These are phyloP conservation scores for Amphipoea lucens DNA, from an alignment of 2,888 invertebrate genomes.

Conservation along the genomic window DNA sequence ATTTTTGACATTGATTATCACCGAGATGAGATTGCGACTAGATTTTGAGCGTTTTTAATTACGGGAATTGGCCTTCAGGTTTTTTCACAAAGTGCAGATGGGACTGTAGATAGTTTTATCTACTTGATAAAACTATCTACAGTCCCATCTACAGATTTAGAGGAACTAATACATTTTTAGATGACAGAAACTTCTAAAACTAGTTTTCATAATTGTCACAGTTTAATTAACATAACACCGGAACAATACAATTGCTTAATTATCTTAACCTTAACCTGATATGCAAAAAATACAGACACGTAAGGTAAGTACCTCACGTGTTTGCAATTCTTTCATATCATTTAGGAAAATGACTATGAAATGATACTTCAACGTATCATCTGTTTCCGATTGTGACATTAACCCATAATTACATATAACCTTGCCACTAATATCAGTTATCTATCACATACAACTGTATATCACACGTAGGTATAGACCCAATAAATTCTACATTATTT, in stretches of 20 bases:
- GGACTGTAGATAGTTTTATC: background rate
- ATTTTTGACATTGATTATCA: background rate
- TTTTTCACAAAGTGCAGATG: background rate
- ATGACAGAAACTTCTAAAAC: slow-evolving; percentile 7
- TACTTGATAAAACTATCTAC: too few species aligned
- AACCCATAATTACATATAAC: slow-evolving; percentile 15
- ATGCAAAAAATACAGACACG: slow-evolving; percentile 13
- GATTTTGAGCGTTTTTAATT: background rate
- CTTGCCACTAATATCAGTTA: slow-evolving; percentile 35
- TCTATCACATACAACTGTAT: slow-evolving; percentile 38
- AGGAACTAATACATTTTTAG: slow-evolving; percentile 9
- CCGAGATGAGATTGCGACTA: background rate
- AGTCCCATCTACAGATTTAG: slow-evolving; percentile 1
- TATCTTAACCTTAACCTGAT: slow-evolving; percentile 9
- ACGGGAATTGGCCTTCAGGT: background rate
- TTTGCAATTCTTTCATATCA: background rate
- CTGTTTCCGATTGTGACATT: slow-evolving; percentile 15
- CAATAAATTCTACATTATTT: slow-evolving; percentile 22
- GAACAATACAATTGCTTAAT: slow-evolving; percentile 21
- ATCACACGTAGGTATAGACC: slow-evolving; percentile 36
- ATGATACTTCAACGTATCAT: slow-evolving; percentile 47
- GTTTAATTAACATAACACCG: slow-evolving; percentile 17
- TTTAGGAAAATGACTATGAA: slow-evolving; percentile 2
- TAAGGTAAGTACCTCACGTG: background rate
- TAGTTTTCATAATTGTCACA: slow-evolving; percentile 26